Evolutionary conservation across 2,113 vertebrate species (phyloP).

Genomic region (Pontoporia blainvillei): DNA sequence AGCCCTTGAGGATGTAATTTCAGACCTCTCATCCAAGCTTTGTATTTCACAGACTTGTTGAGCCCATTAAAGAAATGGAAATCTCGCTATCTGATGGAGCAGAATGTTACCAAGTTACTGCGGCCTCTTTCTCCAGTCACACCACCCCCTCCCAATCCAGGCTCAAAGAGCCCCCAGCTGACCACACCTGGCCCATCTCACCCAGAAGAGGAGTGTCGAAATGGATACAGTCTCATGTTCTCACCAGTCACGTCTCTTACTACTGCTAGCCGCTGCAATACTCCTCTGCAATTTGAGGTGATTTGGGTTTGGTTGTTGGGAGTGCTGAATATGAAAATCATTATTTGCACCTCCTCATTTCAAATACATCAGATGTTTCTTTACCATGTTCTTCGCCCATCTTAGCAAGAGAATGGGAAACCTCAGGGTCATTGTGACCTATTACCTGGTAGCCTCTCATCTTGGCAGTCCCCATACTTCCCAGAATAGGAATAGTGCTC

Average conservation of each 20-base stretch:
- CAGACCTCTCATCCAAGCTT: constrained; percentile 48
- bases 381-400: constrained; percentile 31
- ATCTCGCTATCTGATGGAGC: constrained; percentile 89
- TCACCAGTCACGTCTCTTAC: constrained; percentile 93
- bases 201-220: constrained; percentile 85
- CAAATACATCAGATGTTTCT: background rate
- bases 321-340: constrained; percentile 27
- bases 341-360: constrained; percentile 44
- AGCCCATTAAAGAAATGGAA: constrained; percentile 96
- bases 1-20: background rate
- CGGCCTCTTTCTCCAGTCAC: constrained; percentile 92
- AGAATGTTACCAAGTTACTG: constrained; percentile 84
- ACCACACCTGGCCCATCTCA: constrained; percentile 82
- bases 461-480: constrained; percentile 22
- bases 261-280: constrained; percentile 95
- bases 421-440: constrained; percentile 35
- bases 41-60: constrained; percentile 84
- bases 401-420: constrained; percentile 36
- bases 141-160: constrained; percentile 84
- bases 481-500: background rate
- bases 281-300: constrained; percentile 98
- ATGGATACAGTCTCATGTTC: constrained; percentile 86
- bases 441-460: constrained; percentile 55
- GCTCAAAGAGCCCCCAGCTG: constrained; percentile 84
- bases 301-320: constrained; percentile 38